Evolutionary conservation across 2,888 invertebrate genomes (phyloP).

Genomic region (Notocelia uddmanniana): DNA sequence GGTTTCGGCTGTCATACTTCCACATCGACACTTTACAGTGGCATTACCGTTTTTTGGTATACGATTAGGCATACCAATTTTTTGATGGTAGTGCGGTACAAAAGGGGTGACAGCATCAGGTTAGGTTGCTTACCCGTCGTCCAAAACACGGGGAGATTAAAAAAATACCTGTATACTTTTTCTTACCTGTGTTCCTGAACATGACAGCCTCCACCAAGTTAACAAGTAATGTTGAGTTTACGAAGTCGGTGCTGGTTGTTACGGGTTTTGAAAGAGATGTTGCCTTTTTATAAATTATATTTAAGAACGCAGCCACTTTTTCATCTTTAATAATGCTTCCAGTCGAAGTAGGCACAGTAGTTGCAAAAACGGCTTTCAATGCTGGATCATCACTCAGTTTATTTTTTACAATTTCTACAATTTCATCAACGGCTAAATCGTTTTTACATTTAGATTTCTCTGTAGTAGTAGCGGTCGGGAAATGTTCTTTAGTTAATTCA

Average conservation of each 20-base stretch:
- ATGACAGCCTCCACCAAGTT: constrained; percentile 81
- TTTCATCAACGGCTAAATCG: constrained; percentile 67
- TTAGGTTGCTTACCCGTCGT: no score
- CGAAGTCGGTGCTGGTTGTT: constrained; percentile 60
- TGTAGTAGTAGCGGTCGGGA: constrained; percentile 52
- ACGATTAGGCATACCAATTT: no score
- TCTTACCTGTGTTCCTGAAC: constrained; percentile 71
- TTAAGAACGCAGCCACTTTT: constrained; percentile 71
- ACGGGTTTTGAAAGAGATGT: constrained; percentile 60
- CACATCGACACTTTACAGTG: neutral
- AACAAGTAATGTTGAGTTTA: constrained; percentile 77
- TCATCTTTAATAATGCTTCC: constrained; percentile 65
- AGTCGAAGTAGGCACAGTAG: constrained; percentile 55
- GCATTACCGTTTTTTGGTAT: no score
- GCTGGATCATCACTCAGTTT: constrained; percentile 70
- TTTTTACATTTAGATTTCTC: constrained; percentile 65
- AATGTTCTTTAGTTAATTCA: constrained; percentile 57
- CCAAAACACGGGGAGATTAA: no score
- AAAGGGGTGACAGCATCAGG: no score
- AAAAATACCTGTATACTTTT: no score
- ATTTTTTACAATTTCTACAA: constrained; percentile 72
- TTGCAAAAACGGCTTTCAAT: constrained; percentile 67
- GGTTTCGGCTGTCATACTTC: neutral
- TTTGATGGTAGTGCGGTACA: no score
- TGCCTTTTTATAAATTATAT: constrained; percentile 72